These are phyloP conservation scores for Delichon dasypus DNA, from an alignment of 2,797 vertebrate genomes.

Conservation along the genomic window DNA sequence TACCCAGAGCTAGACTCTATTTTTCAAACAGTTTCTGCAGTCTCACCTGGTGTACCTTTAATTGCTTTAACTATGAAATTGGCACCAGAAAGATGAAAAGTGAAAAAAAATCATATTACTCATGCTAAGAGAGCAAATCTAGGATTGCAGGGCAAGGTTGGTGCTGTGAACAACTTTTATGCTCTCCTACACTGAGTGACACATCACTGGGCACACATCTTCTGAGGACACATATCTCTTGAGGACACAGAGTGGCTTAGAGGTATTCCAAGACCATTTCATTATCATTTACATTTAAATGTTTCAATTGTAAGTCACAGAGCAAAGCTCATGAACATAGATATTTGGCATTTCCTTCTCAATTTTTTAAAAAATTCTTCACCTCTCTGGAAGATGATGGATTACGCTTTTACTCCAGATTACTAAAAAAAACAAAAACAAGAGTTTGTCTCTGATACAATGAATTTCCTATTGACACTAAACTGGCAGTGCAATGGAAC, in stretches of 20 bases:
- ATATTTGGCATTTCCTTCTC: neutral
- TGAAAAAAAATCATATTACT: neutral
- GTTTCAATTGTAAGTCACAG: neutral
- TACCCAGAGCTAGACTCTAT: neutral
- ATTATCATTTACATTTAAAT: neutral
- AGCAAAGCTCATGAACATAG: neutral
- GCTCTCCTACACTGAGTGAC: neutral
- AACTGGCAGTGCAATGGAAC: neutral
- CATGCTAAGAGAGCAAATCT: neutral
- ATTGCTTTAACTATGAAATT: constrained; percentile 11
- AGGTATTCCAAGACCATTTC: neutral
- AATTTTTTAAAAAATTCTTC: neutral
- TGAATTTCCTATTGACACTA: constrained; percentile 7
- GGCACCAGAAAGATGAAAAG: neutral
- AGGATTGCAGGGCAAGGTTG: neutral
- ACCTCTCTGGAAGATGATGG: neutral
- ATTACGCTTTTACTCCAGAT: neutral
- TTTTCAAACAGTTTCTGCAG: constrained; percentile 10
- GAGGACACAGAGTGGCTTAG: neutral
- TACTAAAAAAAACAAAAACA: neutral
- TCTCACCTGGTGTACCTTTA: neutral
- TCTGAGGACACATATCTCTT: neutral
- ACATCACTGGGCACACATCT: neutral
- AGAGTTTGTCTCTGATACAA: neutral
- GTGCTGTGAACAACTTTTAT: neutral